Percentiles rank a stretch among this genome's conserved stretches.
These are phyloP conservation scores for Dendrolimus kikuchii DNA, from an alignment of 1,140 invertebrate species.

Conservation along the genomic window DNA sequence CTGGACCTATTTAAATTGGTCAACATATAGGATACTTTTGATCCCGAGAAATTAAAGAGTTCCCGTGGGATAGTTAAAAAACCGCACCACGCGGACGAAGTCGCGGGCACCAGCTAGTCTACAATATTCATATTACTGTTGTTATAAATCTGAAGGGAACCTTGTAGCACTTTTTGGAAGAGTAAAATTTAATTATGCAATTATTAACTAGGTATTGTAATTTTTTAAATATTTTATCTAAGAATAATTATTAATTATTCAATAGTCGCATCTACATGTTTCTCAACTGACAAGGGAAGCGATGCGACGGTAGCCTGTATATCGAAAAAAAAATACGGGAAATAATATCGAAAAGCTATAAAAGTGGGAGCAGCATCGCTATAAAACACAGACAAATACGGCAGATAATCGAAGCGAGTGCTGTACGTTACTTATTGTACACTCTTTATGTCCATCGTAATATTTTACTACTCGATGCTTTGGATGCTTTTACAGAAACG, in stretches of 20 bases:
- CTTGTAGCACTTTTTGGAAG: no score
- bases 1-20: no score
- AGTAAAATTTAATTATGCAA: no score
- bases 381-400: conserved; percentile 66
- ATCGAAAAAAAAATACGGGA: conserved; percentile 57
- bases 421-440: conserved; percentile 43
- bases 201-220: no score
- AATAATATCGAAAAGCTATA: conserved; percentile 67
- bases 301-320: conserved; percentile 34
- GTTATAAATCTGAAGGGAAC: no score
- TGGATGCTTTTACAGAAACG: conserved; percentile 22
- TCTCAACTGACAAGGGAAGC: conserved; percentile 4
- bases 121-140: no score
- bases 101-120: no score
- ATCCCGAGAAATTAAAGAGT: no score
- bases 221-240: no score
- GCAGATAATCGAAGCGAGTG: conserved; percentile 61
- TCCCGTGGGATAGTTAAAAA: no score
- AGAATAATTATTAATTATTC: not conserved
- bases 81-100: no score
- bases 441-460: conserved; percentile 58
- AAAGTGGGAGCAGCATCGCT: conserved; percentile 49
- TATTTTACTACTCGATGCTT: conserved; percentile 57
- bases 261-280: conserved; percentile 3
- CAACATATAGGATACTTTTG: no score